Conservation (phyloP, 2,797 vertebrate genomes). For the Muraenolepis orangiensis region DNA sequence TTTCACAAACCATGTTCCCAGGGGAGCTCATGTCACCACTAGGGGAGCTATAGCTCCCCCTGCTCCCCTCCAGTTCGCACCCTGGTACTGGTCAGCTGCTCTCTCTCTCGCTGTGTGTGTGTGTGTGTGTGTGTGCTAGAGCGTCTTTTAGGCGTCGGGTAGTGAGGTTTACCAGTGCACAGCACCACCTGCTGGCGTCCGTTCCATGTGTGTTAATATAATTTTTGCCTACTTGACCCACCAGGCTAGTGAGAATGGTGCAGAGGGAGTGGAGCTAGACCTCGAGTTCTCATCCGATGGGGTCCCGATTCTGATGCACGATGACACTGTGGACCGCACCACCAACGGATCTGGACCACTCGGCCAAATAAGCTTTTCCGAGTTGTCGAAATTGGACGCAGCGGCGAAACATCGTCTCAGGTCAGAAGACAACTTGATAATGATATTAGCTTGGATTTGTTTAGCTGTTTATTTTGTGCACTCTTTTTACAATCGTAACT, state of each 20-base stretch:
- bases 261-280: conserved; percentile 89
- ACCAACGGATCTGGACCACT: conserved; percentile 86
- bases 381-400: conserved; percentile 82
- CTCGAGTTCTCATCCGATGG: conserved; percentile 90
- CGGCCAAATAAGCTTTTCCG: conserved; percentile 76
- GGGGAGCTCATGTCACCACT: no score
- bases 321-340: conserved; percentile 88
- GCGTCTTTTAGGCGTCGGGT: no score
- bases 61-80: no score
- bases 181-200: no score
- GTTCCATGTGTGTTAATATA: no score
- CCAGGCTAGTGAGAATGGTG: conserved; percentile 90
- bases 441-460: neutral
- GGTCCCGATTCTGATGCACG: conserved; percentile 90
- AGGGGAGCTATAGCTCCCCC: no score
- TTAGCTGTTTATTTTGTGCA: neutral
- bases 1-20: no score
- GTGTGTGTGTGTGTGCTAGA: no score
- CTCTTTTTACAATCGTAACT: no score
- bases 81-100: no score
- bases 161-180: no score
- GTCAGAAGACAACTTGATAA: conserved; percentile 60
- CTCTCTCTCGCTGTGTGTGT: no score
- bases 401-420: conserved; percentile 86
- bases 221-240: conserved; percentile 23